These are phyloP conservation scores for Brachirus orientalis DNA, from an alignment of 2,113 vertebrate genomes.

Conservation along the genomic window DNA sequence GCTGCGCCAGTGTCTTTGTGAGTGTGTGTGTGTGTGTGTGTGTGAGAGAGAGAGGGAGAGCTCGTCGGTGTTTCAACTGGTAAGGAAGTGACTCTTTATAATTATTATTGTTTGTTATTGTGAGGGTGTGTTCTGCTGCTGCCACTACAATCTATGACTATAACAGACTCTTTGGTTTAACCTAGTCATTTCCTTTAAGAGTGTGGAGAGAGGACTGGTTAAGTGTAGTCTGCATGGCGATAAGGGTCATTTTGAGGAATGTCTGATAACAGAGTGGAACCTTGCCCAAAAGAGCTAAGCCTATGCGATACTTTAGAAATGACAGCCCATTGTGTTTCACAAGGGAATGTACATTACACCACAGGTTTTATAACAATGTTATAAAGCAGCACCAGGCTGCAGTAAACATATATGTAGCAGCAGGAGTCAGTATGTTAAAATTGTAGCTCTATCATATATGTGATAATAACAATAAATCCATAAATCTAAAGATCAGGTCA, in stretches of 20 bases:
- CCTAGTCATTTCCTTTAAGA: constrained; percentile 43
- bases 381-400: constrained; percentile 8
- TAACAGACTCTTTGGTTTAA: constrained; percentile 30
- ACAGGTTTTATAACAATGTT: background rate
- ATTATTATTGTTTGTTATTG: constrained; percentile 57
- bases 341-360: background rate
- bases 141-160: constrained; percentile 10
- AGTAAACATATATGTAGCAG: constrained; percentile 19
- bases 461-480: constrained; percentile 7
- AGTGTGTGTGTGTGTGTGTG: constrained; percentile 1
- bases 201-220: constrained; percentile 16
- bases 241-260: constrained; percentile 56
- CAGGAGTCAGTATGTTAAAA: background rate
- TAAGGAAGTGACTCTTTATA: constrained; percentile 64
- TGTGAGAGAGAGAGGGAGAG: constrained; percentile 15
- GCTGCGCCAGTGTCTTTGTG: constrained; percentile 31
- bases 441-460: background rate
- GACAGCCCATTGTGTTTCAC: too few relatives aligned
- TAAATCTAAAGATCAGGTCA: constrained; percentile 18
- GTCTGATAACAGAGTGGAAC: constrained; percentile 38
- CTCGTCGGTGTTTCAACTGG: constrained; percentile 50
- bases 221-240: constrained; percentile 38
- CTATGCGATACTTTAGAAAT: background rate
- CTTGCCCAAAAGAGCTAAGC: constrained; percentile 12
- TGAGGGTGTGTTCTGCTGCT: constrained; percentile 34